Base-by-base conservation (phyloP, 2,113 vertebrate genomes). In the Oxygymnocypris stewartii region DNA sequence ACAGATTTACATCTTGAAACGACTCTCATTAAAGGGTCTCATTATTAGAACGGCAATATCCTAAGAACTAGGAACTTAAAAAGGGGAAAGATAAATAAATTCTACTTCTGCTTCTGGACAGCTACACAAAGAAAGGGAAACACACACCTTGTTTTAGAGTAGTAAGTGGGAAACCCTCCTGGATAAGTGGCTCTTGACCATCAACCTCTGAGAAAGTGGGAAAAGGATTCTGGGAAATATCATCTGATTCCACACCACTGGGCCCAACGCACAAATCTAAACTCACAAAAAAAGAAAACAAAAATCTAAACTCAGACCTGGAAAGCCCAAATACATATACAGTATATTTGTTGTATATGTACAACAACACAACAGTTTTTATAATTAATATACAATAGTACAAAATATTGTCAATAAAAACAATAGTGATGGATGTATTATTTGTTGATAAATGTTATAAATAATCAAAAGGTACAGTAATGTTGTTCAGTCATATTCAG, bases 231-330 rank as follows among this genome's bases (percentile, higher is more conserved):
- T 61, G 0, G 0, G 76, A 79, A 12, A 1, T 37, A 2, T 63
- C 85, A 82, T 95, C 92, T 0, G 89, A 89, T 88, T 97, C 95
- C 76, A 97, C 96, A 3, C 97, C 96, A 47, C 94, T 94, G 28
- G 93, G 92, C 0, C 95, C 92, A 25, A 97, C 92, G 79, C 96
- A 96, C 71, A 98, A 94, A 59, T 95, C 98, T 99, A 92, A 78
- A 91, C 87, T 65, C 71, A 84, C 28, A 88, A 6, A 84, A n/a
- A 14, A 31, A n/a, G n/a, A n/a, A n/a, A n/a, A n/a, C n/a, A n/a
- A n/a, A 86, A 42, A 51, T n/a, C 20, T 9, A 61, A 13, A 65
- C 2, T 65, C 25, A 65, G 25, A 65, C 13, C 31, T 7, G 25
- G 25, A 65, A 71, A 18, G 67, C 6, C 67, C 67, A 71, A 71